Conservation (phyloP, 2,797 vertebrate species). For the Bufotes viridis region DNA sequence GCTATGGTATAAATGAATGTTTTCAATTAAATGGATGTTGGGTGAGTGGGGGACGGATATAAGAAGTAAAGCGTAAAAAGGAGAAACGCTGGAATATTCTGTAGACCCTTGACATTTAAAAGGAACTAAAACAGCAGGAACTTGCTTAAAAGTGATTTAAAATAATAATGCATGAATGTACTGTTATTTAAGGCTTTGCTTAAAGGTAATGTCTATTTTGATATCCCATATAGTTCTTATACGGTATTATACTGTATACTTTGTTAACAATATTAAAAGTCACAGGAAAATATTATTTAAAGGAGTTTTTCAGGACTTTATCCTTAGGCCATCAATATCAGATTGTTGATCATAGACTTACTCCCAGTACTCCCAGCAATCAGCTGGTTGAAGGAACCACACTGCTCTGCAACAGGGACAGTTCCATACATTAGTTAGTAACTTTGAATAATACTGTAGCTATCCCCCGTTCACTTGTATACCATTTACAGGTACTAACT, state of each 20-base stretch:
- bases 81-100: slow-evolving; percentile 36
- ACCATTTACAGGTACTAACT: too few species aligned
- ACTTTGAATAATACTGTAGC: too few species aligned
- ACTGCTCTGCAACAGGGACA: too few species aligned
- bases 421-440: too few species aligned
- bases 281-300: not conserved
- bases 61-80: slow-evolving; percentile 33
- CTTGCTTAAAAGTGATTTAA: not conserved
- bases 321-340: too few species aligned
- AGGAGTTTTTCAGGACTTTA: too few species aligned
- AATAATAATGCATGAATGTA: not conserved
- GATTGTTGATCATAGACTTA: too few species aligned
- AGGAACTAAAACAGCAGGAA: slow-evolving; percentile 42
- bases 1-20: slow-evolving; percentile 57
- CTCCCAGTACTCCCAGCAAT: too few species aligned
- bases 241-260: not conserved
- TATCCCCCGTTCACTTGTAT: too few species aligned
- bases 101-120: slow-evolving; percentile 43
- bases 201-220: not conserved
- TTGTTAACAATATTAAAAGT: not conserved
- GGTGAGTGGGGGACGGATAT: slow-evolving; percentile 32
- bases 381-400: too few species aligned
- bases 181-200: slow-evolving; percentile 3
- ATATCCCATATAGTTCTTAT: not conserved
- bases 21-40: slow-evolving; percentile 53